Evolutionary conservation across 2,113 vertebrate genomes (phyloP), one percentile per base, ranked within the genome.

Genomic region (Phocoena sinus): DNA sequence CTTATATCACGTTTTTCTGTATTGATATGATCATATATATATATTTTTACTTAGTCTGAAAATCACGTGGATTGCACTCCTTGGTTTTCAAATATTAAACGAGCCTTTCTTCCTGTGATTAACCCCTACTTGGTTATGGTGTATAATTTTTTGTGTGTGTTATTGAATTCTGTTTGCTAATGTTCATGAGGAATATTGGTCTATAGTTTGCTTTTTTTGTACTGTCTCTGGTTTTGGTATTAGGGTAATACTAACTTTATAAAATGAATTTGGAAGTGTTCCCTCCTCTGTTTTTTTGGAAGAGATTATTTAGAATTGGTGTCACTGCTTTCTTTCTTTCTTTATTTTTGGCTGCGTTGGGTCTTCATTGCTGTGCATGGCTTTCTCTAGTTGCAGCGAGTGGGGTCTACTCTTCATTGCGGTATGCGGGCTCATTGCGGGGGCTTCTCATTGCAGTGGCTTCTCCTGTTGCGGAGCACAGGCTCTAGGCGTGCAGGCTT

Each of bases 351-450:
- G 53, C 53, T 53, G 53, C 0, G 15, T 53, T 53, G 53, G 15
- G 53, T 53, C 15, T 53, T 53, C 53, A 53, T 17, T 18, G 5
- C 53, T 53, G 50, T 17, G 50, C 1, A 14, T 50, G 50, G 50
- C 50, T 50, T 50, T 50, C 50, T 50, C 14, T 15, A 50, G 50
- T 50, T 50, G 50, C 4, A 4, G 50, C 14, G 50, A 50, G 50
- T 50, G 50, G 50, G 50, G 50, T 50, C 50, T 50, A 15, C 50
- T 50, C 5, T 53, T 53, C 53, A 2, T 53, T 53, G 5, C 1
- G 5, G 53, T 53, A 53, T 1, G 5, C 1, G 1, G 53, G 53
- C 50, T 50, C 50, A 5, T 50, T 50, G 1, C 1, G 4, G 50
- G 50, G 50, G 4, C 53, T 53, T 53, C 53, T 53, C 15, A 17